Percentiles rank a stretch among this genome's conserved stretches.
phyloP scores from a whole-genome alignment of 1,140 invertebrate genomes.

The Cylas formicarius region DNA sequence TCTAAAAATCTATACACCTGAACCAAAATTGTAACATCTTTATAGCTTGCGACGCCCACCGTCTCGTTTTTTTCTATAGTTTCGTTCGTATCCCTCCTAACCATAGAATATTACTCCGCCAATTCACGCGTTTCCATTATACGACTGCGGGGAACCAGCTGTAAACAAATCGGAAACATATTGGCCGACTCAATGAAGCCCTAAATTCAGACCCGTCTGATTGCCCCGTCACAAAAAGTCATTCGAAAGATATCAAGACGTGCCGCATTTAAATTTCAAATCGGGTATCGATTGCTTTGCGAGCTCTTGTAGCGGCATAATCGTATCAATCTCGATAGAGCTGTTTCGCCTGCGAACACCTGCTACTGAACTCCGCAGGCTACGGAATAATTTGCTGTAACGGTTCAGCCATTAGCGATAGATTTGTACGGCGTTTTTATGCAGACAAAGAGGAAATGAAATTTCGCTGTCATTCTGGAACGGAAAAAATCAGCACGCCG shows the following conservation, averaged over 20 bases:
- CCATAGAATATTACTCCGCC: no score
- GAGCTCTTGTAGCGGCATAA: slow-evolving; percentile 14
- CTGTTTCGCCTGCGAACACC: slow-evolving; percentile 6
- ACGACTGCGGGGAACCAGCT: no score
- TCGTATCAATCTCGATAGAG: slow-evolving; percentile 15
- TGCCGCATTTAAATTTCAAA: slow-evolving; percentile 21
- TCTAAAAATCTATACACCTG: no score
- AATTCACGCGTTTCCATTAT: no score
- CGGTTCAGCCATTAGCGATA: neutral
- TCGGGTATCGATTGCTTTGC: slow-evolving; percentile 17
- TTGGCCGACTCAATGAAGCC: no score
- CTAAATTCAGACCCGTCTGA: no score
- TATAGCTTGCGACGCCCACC: no score
- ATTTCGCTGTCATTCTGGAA: neutral
- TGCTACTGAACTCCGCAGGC: slow-evolving; percentile 1
- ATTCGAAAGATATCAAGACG: slow-evolving; percentile 19
- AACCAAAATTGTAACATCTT: no score
- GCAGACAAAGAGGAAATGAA: neutral
- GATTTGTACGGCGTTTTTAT: neutral
- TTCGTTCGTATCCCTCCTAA: no score
- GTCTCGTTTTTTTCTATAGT: no score
- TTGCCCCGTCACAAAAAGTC: slow-evolving; percentile 12
- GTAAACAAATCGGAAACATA: no score
- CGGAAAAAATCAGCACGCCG: no score
- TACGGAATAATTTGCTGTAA: neutral